Evolutionary conservation across 2,888 invertebrate species (phyloP).

Genomic region (Acanthosepion esculentum): DNA sequence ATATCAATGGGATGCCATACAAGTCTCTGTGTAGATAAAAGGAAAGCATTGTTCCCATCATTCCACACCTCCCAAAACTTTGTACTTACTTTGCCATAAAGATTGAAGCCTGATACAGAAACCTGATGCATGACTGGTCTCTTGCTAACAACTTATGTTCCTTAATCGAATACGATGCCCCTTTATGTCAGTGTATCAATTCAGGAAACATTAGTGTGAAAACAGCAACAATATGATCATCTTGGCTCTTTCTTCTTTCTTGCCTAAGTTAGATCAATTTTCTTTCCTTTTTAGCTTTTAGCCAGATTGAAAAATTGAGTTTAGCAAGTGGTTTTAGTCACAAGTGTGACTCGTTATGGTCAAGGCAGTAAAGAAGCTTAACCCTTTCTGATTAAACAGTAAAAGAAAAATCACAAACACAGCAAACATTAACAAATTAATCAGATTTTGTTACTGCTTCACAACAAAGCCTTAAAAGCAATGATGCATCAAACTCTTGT

Average conservation of each 20-base stretch:
- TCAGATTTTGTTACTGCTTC: not conserved
- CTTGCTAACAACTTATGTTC: conserved; percentile 12
- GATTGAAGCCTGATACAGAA: not conserved
- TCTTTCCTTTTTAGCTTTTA: conserved; percentile 1
- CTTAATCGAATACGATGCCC: conserved; percentile 20
- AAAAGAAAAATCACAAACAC: not conserved
- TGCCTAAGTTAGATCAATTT: not conserved
- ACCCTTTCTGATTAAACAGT: not conserved
- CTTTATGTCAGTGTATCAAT: conserved; percentile 23
- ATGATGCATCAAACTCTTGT: no score
- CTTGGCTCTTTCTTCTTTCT: not conserved
- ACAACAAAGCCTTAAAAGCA: not conserved
- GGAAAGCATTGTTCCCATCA: not conserved
- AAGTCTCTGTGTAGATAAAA: not conserved
- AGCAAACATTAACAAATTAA: not conserved
- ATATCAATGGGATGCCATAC: not conserved
- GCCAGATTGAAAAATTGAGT: not conserved
- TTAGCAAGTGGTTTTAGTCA: not conserved
- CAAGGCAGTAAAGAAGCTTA: not conserved
- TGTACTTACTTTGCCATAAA: not conserved
- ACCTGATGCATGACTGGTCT: not conserved
- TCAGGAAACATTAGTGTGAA: conserved; percentile 9
- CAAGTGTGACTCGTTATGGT: not conserved
- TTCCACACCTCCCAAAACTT: not conserved
- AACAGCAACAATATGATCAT: no score